Conservation (phyloP, 2,888 invertebrate species). For the Autographa pulchrina region DNA sequence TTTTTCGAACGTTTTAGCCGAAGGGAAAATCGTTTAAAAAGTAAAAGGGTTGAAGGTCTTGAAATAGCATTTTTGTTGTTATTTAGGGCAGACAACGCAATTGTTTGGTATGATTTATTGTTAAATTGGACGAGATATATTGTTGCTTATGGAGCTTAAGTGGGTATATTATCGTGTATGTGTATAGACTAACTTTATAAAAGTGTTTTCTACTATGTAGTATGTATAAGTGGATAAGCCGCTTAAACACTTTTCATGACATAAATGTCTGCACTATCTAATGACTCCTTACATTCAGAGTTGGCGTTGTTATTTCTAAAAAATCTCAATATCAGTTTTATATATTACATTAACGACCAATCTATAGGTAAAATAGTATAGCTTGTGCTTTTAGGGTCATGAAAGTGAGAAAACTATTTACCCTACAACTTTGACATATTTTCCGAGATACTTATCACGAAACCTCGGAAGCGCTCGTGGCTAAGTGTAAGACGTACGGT, state of each 20-base stretch:
- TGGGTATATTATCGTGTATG: background rate
- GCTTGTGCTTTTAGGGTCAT: background rate
- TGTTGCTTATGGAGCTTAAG: background rate
- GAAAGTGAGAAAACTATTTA: background rate
- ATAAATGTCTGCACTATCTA: too few relatives aligned
- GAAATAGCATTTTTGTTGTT: constrained; percentile 2
- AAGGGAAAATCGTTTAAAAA: constrained; percentile 3
- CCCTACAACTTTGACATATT: background rate
- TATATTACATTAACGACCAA: too few relatives aligned
- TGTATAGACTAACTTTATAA: background rate
- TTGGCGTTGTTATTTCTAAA: too few relatives aligned
- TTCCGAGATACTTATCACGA: background rate
- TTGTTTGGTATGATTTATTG: constrained; percentile 4
- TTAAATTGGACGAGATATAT: constrained; percentile 4
- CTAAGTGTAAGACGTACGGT: too few relatives aligned
- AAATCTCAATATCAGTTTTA: too few relatives aligned
- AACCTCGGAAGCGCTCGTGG: too few relatives aligned
- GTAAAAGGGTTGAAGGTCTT: background rate
- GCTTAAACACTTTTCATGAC: too few relatives aligned
- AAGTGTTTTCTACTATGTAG: too few relatives aligned
- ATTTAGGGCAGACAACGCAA: constrained; percentile 1
- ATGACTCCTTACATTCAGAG: too few relatives aligned
- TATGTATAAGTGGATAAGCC: background rate
- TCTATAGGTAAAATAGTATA: background rate
- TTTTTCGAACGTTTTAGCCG: constrained; percentile 16